These are phyloP conservation scores for Caenorhabditis macrosperma DNA, from an alignment of 2,888 invertebrate genomes.

Conservation along the genomic window DNA sequence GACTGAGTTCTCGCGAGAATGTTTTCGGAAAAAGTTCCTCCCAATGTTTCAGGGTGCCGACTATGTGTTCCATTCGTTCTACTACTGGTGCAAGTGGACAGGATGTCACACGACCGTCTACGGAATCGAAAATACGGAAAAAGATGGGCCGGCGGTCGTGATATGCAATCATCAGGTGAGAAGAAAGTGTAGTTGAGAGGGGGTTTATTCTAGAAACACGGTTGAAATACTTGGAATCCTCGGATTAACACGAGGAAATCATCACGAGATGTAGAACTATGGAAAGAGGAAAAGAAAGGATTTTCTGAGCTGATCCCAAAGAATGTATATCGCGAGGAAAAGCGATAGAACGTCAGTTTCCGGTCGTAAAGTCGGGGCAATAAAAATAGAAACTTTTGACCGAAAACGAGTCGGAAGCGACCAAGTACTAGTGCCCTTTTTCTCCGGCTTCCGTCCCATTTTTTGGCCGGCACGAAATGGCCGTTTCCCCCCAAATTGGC, in stretches of 20 bases:
- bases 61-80: constrained; percentile 62
- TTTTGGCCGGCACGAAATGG: constrained; percentile 21
- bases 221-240: too few species aligned
- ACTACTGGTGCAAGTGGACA: constrained; percentile 68
- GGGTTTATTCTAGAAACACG: background rate
- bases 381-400: background rate
- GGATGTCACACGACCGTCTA: constrained; percentile 63
- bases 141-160: constrained; percentile 64
- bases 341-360: background rate
- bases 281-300: background rate
- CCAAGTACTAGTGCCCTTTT: constrained; percentile 26
- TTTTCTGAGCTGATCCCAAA: background rate
- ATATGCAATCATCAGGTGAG: constrained; percentile 72
- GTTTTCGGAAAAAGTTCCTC: background rate
- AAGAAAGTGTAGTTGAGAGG: too few species aligned
- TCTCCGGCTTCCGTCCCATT: background rate
- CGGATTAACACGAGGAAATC: background rate
- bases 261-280: background rate
- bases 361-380: background rate
- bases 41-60: constrained; percentile 65
- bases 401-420: background rate
- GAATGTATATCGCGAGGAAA: background rate
- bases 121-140: constrained; percentile 42
- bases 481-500: constrained; percentile 25
- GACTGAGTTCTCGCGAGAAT: constrained; percentile 5